Percentiles rank a stretch among this genome's conserved stretches.
These are phyloP conservation scores for Crossaster papposus DNA, from an alignment of 53 echinoderm and acorn worm species.

Conservation along the genomic window DNA sequence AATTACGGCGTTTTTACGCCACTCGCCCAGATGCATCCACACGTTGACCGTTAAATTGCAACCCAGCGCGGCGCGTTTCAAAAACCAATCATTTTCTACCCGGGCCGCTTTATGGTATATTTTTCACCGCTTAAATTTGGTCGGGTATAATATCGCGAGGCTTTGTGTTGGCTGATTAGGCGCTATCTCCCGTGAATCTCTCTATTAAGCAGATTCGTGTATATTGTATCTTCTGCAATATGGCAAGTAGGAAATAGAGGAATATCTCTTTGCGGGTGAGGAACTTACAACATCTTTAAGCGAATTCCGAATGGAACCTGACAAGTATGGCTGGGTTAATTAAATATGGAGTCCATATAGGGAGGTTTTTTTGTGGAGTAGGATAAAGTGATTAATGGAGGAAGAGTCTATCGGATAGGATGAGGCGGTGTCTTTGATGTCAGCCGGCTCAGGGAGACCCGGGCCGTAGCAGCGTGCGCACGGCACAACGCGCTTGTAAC, in stretches of 20 bases:
- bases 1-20: slow-evolving; percentile 53
- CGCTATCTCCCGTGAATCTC: slow-evolving; percentile 52
- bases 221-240: slow-evolving; percentile 27
- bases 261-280: not conserved
- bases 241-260: not conserved
- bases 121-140: slow-evolving; percentile 1
- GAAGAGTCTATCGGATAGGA: slow-evolving; percentile 45
- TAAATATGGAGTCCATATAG: slow-evolving; percentile 64
- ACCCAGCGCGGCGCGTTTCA: slow-evolving; percentile 2
- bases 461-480: slow-evolving; percentile 10
- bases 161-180: slow-evolving; percentile 42
- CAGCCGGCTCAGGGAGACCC: slow-evolving; percentile 39
- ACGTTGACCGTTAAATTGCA: slow-evolving; percentile 1
- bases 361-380: slow-evolving; percentile 43
- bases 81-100: slow-evolving; percentile 47
- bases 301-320: slow-evolving; percentile 46
- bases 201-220: slow-evolving; percentile 21
- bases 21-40: slow-evolving; percentile 19
- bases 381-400: slow-evolving; percentile 63
- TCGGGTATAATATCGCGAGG: slow-evolving; percentile 30
- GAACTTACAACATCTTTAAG: slow-evolving; percentile 57
- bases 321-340: slow-evolving; percentile 60
- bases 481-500: slow-evolving; percentile 48
- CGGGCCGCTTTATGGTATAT: slow-evolving; percentile 15
- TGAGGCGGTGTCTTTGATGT: slow-evolving; percentile 55